Base-by-base conservation (phyloP, 2,113 vertebrate species). In the Dendropsophus ebraccatus region DNA sequence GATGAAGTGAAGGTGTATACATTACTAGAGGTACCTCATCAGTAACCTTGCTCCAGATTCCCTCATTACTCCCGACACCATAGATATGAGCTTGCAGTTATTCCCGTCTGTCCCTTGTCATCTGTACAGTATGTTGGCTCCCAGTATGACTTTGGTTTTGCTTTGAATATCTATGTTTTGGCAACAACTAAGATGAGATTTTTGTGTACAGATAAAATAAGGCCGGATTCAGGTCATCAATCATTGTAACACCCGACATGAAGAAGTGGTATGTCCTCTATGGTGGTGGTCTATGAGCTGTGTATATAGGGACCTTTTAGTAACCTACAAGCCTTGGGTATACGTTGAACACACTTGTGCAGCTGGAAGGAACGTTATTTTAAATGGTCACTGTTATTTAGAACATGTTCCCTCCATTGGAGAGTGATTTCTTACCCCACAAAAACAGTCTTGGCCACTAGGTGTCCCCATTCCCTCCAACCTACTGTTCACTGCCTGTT, bases 91-190 rank as follows among this genome's bases (percentile, higher is more conserved):
- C 1, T 14, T 54, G 11, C 23, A 23, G 30, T 62, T 23, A 14
- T 25, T 23, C 17, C 67, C 37, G 41, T 11, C 72, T 41, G 76
- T 9, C 11, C 50, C 37, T 0, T 56, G 0, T 78, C 17, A 12
- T 78, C 8, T 79, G 41, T 75, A 16, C 41, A 16, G 35, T 10
- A 37, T 19, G 30, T 76, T 52, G 23, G 0, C 47, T 70, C 30
- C 16, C 17, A 14, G 49, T 6, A 1, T 56, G 81, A 54, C 62
- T 72, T 30, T 21, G 69, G 50, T 56, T 37, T 37, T 69, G 37
- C 58, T 78, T 79, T 50, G 37, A 52, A 52, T 78, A 37, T 54
- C 14, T 5, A 9, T 85, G 83, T 85, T 85, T 78, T 85, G 83
- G 58, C 75, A 78, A 78, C 83, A 85, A 54, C 49, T 5, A 80